Evolutionary conservation across 2,113 vertebrate species (phyloP).

Genomic region (Mola mola): DNA sequence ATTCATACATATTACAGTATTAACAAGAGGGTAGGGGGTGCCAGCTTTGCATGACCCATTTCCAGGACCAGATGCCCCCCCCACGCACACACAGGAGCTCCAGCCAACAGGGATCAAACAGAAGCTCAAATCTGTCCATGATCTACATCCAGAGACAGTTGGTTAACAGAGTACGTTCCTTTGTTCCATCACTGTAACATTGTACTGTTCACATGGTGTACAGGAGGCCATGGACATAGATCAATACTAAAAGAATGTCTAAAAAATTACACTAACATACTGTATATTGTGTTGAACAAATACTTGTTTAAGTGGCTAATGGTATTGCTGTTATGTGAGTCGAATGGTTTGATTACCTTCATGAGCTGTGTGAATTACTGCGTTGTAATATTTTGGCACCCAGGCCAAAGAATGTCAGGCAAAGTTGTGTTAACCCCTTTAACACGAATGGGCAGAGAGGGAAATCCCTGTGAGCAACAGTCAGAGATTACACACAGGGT

Average conservation of each 20-base stretch:
- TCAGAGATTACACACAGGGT: conserved; percentile 36
- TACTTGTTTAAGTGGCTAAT: no score
- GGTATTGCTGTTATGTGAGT: no score
- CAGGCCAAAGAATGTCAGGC: conserved; percentile 24
- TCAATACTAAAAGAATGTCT: no score
- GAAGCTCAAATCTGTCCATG: conserved; percentile 64
- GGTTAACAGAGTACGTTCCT: conserved; percentile 11
- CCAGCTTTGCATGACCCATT: conserved; percentile 59
- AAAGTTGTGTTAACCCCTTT: conserved; percentile 52
- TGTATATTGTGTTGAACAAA: no score
- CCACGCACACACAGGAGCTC: conserved; percentile 10
- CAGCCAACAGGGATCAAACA: conserved; percentile 62
- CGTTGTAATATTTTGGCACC: not conserved
- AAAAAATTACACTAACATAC: no score
- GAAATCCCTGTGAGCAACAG: conserved; percentile 53
- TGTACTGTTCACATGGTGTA: no score
- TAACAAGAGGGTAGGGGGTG: conserved; percentile 23
- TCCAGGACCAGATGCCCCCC: conserved; percentile 33
- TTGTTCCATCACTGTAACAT: conserved; percentile 43
- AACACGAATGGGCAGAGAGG: not conserved
- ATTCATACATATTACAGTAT: conserved; percentile 6
- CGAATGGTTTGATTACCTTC: no score
- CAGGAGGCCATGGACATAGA: no score
- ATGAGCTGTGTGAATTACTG: conserved; percentile 8
- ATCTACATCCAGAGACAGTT: conserved; percentile 68